phyloP scores from a whole-genome alignment of 2,113 vertebrate genomes.

The Cyanocitta stelleri region DNA sequence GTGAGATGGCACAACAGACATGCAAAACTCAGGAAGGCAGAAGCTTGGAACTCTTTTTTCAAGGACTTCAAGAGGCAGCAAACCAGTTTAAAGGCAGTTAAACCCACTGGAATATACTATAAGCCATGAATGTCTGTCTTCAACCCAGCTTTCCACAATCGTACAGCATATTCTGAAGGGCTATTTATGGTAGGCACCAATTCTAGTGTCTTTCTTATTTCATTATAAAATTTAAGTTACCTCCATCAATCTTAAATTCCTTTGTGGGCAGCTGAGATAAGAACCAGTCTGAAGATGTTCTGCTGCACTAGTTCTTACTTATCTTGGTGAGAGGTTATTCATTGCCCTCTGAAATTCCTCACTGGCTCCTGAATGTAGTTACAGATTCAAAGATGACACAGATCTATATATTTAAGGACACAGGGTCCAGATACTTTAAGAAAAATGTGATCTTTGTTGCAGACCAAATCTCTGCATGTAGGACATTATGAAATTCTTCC shows the following conservation, averaged over 20 bases:
- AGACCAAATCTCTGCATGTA: neutral
- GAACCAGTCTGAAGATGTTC: neutral
- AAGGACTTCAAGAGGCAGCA: neutral
- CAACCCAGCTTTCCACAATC: neutral
- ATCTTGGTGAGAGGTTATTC: neutral
- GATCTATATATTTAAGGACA: neutral
- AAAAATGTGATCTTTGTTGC: neutral
- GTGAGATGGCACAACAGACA: neutral
- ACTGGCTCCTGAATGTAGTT: neutral
- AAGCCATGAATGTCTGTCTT: neutral
- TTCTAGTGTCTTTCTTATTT: neutral
- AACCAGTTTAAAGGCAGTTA: neutral
- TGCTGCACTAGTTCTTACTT: neutral
- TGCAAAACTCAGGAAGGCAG: neutral
- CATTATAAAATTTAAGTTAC: neutral
- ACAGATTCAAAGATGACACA: neutral
- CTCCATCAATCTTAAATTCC: slow-evolving; percentile 5
- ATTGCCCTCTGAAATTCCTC: neutral
- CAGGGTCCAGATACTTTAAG: neutral
- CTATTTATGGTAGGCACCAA: neutral
- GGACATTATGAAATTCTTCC: neutral
- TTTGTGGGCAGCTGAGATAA: neutral
- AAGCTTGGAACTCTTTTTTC: neutral
- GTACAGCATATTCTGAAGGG: neutral
- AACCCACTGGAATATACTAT: neutral